Conservation (phyloP, 2,888 invertebrate genomes). For the Netelia fuscicornis region DNA sequence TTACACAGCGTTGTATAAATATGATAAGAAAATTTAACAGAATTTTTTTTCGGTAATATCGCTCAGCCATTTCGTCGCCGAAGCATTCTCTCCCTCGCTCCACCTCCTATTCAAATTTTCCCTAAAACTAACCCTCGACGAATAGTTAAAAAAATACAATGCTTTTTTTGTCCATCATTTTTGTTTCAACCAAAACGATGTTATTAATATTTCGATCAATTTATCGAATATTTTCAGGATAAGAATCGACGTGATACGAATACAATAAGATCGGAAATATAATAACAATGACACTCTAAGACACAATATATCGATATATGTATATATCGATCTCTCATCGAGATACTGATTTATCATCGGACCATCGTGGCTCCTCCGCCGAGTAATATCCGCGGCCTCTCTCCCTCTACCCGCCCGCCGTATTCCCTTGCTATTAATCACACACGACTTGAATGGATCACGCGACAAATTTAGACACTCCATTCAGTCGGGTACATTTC, state of each 20-base stretch:
- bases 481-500: slow-evolving; percentile 62
- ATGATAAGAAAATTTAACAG: not conserved
- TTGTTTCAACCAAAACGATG: not conserved
- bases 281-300: not conserved
- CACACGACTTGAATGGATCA: slow-evolving; percentile 53
- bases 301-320: not conserved
- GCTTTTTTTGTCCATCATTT: not conserved
- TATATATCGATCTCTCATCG: not conserved
- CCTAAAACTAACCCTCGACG: too few relatives aligned
- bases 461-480: slow-evolving; percentile 48
- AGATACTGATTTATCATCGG: slow-evolving; percentile 12
- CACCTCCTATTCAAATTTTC: too few relatives aligned
- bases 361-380: not conserved
- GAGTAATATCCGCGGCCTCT: not conserved
- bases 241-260: not conserved
- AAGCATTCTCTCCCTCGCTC: not conserved
- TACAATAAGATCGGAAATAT: not conserved
- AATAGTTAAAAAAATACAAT: too few relatives aligned
- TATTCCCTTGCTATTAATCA: slow-evolving; percentile 45
- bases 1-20: not conserved
- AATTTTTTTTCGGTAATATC: too few relatives aligned
- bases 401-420: not conserved
- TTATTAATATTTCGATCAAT: not conserved
- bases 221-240: not conserved
- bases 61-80: not conserved